phyloP scores from a whole-genome alignment of 2,797 vertebrate genomes.

The Semotilus atromaculatus region DNA sequence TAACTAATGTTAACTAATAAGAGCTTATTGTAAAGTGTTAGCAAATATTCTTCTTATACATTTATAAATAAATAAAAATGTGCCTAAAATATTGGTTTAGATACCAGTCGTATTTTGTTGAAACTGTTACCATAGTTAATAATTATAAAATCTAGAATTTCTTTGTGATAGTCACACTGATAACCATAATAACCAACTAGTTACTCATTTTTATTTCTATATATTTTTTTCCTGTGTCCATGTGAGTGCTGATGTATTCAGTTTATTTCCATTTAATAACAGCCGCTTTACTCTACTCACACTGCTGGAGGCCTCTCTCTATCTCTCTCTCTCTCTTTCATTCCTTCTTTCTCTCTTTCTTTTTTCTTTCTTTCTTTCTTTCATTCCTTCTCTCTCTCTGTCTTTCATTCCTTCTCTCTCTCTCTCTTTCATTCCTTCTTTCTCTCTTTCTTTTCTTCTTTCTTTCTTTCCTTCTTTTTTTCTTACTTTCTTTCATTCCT shows the following conservation, averaged over 20 bases:
- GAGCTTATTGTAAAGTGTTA: background rate
- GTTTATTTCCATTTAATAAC: constrained; percentile 19
- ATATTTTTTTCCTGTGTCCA: background rate
- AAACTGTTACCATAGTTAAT: background rate
- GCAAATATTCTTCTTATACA: background rate
- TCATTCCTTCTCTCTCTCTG: too few relatives aligned
- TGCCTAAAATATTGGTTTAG: too few relatives aligned
- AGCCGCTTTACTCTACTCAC: constrained; percentile 57
- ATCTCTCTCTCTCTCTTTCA: too few relatives aligned
- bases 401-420: too few relatives aligned
- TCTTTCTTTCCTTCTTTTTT: too few relatives aligned
- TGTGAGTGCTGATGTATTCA: background rate
- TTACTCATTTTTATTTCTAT: background rate
- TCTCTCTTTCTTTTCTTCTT: too few relatives aligned
- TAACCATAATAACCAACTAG: background rate
- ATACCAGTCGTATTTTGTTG: background rate
- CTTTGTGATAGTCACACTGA: background rate
- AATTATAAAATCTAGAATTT: background rate
- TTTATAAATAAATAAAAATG: background rate
- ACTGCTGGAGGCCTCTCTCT: background rate
- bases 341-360: too few relatives aligned
- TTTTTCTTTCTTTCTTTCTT: too few relatives aligned
- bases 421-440: too few relatives aligned
- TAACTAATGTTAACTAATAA: background rate
- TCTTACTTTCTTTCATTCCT: too few relatives aligned